Base-by-base conservation (phyloP, 2,113 vertebrate genomes). In the Spheniscus mendiculus region DNA sequence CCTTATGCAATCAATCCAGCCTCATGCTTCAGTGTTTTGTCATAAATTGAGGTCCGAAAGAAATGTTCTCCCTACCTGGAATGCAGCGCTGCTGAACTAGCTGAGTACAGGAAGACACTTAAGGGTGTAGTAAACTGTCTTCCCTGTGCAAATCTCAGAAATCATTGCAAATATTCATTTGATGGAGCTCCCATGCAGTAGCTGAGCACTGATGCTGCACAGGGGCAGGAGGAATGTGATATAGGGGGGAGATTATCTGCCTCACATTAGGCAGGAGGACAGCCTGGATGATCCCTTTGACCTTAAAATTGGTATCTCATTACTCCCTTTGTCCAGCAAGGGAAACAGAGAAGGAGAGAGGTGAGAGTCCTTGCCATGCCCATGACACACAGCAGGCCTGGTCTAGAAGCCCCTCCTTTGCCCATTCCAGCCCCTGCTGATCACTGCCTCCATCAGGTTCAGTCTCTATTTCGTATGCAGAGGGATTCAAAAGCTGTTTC, bases 1-100 rank as follows among this genome's bases (percentile, higher is more conserved):
- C 85, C 79, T 92, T 63, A 38, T 86, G 95, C 88, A 92, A 92
- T 95, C 93, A 92, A 81, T 91, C 93, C 91, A 84, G 89, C 80
- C 88, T 92, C 76, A 50, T 81, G 85, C 90, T 93, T 86, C 63
- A 49, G 50, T 70, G 93, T 93, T 93, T 77, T 90, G 88, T 77
- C 88, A 86, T 94, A 90, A 95, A 95, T 94, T 92, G 93, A 97
- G 95, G 92, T 94, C 93, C 93, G 92, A 79, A 97, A 95, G 88
- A 91, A 96, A 94, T 14, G 58, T 93, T 94, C 79, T 83, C 55
- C 82, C 58, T 94, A 90, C 92, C 93, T 97, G 92, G 82, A 91
- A 88, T 40, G 86, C 70, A 70, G 86, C 2, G 2, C 91, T 92
- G 82, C 79, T 90, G 52, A 91, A 94, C 65, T 55, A 53, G 55